phyloP scores from a whole-genome alignment of 2,113 vertebrate species.

The Halcyon malimbica region DNA sequence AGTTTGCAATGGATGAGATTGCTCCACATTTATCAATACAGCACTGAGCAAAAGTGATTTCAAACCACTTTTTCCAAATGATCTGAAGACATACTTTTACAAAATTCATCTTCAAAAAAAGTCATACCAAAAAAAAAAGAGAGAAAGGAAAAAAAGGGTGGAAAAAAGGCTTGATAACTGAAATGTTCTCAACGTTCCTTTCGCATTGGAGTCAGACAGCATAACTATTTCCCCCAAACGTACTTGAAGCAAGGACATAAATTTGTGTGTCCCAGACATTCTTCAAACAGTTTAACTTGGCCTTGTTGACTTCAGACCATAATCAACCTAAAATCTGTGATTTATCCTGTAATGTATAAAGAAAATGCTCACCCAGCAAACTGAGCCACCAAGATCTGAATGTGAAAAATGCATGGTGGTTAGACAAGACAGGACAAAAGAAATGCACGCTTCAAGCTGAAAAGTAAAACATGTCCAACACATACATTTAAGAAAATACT shows the following conservation, averaged over 20 bases:
- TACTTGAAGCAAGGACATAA: conserved; percentile 15
- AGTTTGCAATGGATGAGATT: background rate
- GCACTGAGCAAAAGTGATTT: background rate
- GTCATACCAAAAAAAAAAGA: background rate
- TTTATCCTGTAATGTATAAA: background rate
- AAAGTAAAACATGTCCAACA: background rate
- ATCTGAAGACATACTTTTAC: background rate
- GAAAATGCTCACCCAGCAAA: conserved; percentile 47
- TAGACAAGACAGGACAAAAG: conserved; percentile 22
- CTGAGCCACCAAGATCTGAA: conserved; percentile 8
- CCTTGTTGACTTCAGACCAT: conserved; percentile 13
- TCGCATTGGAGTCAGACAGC: background rate
- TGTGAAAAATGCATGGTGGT: background rate
- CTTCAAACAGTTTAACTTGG: conserved; percentile 41
- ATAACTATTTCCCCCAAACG: background rate
- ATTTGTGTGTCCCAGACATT: conserved; percentile 35
- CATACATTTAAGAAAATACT: background rate
- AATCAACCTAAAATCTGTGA: background rate
- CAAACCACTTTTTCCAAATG: background rate
- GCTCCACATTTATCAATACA: background rate
- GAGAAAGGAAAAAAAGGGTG: background rate
- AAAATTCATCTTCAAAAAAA: background rate
- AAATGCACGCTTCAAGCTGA: background rate
- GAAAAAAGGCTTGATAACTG: background rate
- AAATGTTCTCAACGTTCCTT: background rate